phyloP scores from a whole-genome alignment of 1,140 invertebrate species.

The Oreohelix idahoensis region DNA sequence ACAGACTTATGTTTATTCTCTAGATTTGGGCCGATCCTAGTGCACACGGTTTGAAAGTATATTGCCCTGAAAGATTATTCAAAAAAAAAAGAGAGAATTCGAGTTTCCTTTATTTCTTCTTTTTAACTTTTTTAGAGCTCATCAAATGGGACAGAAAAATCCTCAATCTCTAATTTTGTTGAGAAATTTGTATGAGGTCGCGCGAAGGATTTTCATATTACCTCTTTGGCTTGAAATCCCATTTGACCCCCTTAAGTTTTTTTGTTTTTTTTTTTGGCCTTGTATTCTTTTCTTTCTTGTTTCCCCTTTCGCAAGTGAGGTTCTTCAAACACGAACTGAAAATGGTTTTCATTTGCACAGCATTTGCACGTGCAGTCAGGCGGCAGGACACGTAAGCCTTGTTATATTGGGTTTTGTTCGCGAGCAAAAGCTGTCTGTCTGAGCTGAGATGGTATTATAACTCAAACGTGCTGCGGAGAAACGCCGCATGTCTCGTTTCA shows the following conservation, averaged over 20 bases:
- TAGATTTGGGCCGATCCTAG: background rate
- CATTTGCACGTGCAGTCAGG: background rate
- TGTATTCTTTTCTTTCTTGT: background rate
- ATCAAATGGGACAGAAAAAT: constrained; percentile 1
- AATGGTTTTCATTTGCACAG: constrained; percentile 17
- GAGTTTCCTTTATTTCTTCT: too few relatives aligned
- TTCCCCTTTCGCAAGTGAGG: background rate
- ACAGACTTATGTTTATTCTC: background rate
- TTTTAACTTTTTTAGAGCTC: background rate
- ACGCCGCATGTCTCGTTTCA: too few relatives aligned
- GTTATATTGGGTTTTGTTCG: background rate
- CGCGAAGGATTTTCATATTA: constrained; percentile 21
- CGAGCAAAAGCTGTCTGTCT: background rate
- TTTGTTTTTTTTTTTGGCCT: background rate
- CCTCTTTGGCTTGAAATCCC: background rate
- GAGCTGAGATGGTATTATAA: background rate
- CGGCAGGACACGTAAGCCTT: background rate
- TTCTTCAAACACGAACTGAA: background rate
- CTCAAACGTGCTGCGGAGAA: background rate
- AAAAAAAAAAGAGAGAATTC: background rate
- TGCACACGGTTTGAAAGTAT: background rate
- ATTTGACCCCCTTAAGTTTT: background rate
- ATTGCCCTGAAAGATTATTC: background rate
- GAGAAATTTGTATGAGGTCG: constrained; percentile 13
- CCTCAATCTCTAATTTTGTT: constrained; percentile 13